These are phyloP conservation scores for Sigmodon hispidus DNA, from an alignment of 2,113 vertebrate species.

Conservation along the genomic window DNA sequence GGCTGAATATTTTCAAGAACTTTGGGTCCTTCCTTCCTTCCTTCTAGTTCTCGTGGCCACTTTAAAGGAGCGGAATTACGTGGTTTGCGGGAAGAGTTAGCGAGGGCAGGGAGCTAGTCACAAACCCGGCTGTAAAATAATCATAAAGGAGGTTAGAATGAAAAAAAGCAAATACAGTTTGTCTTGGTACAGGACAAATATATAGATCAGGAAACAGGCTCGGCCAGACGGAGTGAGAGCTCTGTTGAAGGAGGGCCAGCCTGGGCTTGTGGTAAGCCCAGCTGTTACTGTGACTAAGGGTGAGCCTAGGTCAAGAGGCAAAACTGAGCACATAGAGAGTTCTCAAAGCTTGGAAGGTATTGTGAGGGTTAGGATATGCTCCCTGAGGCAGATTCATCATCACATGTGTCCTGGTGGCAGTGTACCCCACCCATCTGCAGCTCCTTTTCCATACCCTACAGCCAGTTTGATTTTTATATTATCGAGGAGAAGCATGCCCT, in stretches of 20 bases:
- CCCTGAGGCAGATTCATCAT: background rate
- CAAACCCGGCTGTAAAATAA: fast-evolving
- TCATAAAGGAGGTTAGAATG: background rate
- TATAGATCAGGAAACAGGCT: background rate
- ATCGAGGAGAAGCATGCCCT: no score
- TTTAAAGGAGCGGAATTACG: background rate
- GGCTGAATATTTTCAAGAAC: background rate
- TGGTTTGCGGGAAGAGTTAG: background rate
- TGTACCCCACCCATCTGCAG: background rate
- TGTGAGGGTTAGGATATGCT: background rate
- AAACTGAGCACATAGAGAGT: background rate
- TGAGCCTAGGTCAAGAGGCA: background rate
- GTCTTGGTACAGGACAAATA: background rate
- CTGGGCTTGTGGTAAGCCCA: background rate
- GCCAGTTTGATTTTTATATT: background rate
- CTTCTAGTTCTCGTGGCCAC: background rate
- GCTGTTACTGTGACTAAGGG: background rate
- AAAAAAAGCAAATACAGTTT: background rate
- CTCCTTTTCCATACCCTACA: no score
- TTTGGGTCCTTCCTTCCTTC: background rate
- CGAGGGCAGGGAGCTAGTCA: background rate
- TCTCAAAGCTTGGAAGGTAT: background rate
- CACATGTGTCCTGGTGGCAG: no score
- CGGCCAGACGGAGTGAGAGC: background rate
- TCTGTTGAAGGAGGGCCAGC: background rate